Conservation (phyloP, 2,797 vertebrate species). For the Gadopsis bispinosus region DNA sequence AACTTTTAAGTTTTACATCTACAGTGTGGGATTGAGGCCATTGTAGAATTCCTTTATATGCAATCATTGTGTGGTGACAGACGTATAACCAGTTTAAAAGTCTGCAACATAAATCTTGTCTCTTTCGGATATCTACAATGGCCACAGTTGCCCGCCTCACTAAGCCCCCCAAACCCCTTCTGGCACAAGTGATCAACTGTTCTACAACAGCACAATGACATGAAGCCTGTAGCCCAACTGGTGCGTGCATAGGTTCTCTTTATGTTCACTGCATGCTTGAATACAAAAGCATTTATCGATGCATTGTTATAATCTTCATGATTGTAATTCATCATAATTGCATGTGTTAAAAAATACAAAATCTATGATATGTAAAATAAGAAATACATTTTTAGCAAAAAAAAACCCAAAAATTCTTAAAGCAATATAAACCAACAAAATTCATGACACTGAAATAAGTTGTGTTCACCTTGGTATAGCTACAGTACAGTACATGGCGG, state of each 20-base stretch:
- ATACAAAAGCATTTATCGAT: slow-evolving; percentile 44
- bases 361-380: slow-evolving; percentile 27
- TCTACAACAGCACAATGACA: slow-evolving; percentile 35
- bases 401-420: background rate
- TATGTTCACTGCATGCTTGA: slow-evolving; percentile 42
- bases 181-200: slow-evolving; percentile 1
- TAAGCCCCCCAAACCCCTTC: background rate
- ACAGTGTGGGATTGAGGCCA: background rate
- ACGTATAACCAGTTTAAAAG: background rate
- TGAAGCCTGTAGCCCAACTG: slow-evolving; percentile 22
- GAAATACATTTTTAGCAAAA: slow-evolving; percentile 19
- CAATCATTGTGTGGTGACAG: background rate
- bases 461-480: slow-evolving; percentile 16
- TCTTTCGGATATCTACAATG: background rate
- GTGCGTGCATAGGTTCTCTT: slow-evolving; percentile 41
- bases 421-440: slow-evolving; percentile 2
- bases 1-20: background rate
- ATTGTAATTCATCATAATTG: slow-evolving; percentile 34
- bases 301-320: slow-evolving; percentile 31
- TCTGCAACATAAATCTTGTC: background rate
- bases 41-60: background rate
- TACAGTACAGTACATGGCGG: slow-evolving; percentile 40
- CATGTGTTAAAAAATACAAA: slow-evolving; percentile 37
- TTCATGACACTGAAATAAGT: slow-evolving; percentile 14
- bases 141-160: background rate